Conservation (phyloP, 2,888 invertebrate genomes). For the Amphipyra tragopoginis region DNA sequence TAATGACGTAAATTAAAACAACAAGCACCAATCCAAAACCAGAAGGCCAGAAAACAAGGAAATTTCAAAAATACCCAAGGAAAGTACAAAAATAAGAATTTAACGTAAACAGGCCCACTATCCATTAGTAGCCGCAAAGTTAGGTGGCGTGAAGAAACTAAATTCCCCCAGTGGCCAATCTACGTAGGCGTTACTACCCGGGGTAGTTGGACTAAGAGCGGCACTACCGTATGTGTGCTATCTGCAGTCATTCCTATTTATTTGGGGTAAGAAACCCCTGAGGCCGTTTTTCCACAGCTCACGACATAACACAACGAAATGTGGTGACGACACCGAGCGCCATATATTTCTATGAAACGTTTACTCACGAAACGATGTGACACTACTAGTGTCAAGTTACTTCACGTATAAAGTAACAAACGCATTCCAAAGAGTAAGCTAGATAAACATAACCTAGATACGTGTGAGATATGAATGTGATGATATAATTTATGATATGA, state of each 20-base stretch:
- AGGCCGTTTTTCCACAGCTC: slow-evolving; percentile 21
- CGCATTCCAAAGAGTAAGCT: too few species aligned
- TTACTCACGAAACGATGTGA: too few species aligned
- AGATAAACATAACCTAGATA: too few species aligned
- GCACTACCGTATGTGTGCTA: slow-evolving; percentile 14
- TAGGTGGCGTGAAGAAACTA: slow-evolving; percentile 56
- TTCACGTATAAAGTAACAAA: too few species aligned
- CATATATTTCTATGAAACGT: too few species aligned
- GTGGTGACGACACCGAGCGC: too few species aligned
- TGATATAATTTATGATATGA: too few species aligned
- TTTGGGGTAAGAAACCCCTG: slow-evolving; percentile 31
- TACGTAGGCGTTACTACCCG: slow-evolving; percentile 46
- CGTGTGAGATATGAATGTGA: too few species aligned
- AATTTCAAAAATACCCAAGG: neutral
- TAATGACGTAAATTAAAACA: too few species aligned
- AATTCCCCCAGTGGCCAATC: slow-evolving; percentile 61
- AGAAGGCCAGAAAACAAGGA: neutral
- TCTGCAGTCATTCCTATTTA: slow-evolving; percentile 46
- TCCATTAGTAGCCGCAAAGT: slow-evolving; percentile 57
- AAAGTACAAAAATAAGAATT: slow-evolving; percentile 38
- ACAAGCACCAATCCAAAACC: too few species aligned
- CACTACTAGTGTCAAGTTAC: too few species aligned
- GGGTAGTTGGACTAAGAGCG: slow-evolving; percentile 19
- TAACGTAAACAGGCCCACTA: slow-evolving; percentile 39
- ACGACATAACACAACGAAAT: too few species aligned